Evolutionary conservation across 2,797 vertebrate species (phyloP), one percentile per base, ranked within the genome.

Genomic region (Poecile montanus): DNA sequence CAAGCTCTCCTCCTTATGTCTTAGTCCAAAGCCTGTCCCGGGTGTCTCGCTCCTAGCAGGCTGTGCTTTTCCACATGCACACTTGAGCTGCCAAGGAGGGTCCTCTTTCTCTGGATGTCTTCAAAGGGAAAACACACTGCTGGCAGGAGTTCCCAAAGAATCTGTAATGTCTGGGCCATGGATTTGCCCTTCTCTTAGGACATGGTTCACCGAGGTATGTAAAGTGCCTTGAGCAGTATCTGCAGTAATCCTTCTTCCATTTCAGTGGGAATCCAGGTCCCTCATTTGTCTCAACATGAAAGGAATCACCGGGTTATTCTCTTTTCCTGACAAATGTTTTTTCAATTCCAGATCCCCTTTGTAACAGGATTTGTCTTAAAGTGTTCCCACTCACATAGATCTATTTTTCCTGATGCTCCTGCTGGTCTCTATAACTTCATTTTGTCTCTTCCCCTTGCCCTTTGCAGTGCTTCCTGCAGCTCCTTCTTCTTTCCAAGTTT

Each of bases 1-100:
- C 36, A 71, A 48, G 16, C 48, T 27, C 13, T 65, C 15, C 26
- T 72, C 21, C 13, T 21, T 4, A 15, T 10, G 4, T 36, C 48
- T 63, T 48, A 75, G 42, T 22, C 47, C 75, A 51, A 84, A 87
- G 13, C 21, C 30, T 34, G 34, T 66, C 25, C 54, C 0, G 0
- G 11, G 26, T 26, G 1, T n/a, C 67, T 82, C 0, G 0, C n/a
- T 85, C 60, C 6, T 0, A 0, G 44, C 40, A 38, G 67, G 6
- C 63, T 71, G 19, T 4, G 9, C 5, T 75, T 71, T 63, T 85
- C 71, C 70, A 58, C 22, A 10, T 6, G 23, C 29, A 32, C 34
- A 11, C 10, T 67, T 11, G 1, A 26, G 63, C 36, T 85, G 71
- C 48, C 72, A 83, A 63, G 61, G 57, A 85, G 26, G 68, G 7